Conservation (phyloP, 2,113 vertebrate genomes). For the Tachysurus vachellii region DNA sequence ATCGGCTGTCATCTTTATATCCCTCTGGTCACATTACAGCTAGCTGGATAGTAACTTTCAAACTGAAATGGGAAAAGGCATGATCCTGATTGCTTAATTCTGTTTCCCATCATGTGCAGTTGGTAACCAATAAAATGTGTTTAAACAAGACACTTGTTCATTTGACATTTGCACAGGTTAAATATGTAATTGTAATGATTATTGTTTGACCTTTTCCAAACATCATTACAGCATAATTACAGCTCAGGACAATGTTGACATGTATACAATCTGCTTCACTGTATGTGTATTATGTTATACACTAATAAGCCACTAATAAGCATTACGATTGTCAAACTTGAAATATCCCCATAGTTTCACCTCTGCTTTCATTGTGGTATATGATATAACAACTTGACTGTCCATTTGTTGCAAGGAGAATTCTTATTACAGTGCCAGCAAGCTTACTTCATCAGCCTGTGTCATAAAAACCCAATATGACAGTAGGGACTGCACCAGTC, state of each 20-base stretch:
- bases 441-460: slow-evolving; percentile 3
- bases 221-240: background rate
- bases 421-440: background rate
- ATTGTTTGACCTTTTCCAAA: slow-evolving; percentile 9
- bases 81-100: background rate
- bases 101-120: background rate
- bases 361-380: background rate
- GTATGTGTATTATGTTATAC: background rate
- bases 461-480: background rate
- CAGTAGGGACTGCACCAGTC: background rate
- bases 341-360: background rate
- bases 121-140: background rate
- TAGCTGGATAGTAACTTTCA: background rate
- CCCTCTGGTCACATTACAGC: background rate
- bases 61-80: background rate
- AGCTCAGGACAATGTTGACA: background rate
- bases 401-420: background rate
- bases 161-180: slow-evolving; percentile 13
- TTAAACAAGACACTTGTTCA: background rate
- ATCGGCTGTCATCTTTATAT: background rate
- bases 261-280: background rate
- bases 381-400: background rate
- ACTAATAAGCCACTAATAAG: background rate
- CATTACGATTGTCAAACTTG: background rate
- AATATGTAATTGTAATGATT: slow-evolving; percentile 9